A percentile compares a stretch with the other conserved stretches of the same genome.
Conservation (phyloP, 2,888 invertebrate genomes). For the Philhelius pedissequus region DNA sequence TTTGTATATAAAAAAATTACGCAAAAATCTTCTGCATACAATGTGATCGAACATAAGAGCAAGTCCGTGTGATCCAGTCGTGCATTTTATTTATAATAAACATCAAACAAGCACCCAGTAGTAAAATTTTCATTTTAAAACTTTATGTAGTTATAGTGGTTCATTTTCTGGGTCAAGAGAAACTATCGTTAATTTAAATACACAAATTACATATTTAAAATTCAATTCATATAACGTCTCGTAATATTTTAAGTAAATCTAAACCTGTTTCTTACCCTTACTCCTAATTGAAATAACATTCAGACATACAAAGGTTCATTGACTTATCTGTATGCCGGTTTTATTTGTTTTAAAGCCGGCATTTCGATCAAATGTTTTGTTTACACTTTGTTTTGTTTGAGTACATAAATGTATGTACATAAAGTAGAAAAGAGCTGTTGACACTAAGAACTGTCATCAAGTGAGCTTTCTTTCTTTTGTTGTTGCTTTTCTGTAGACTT, state of each 20-base stretch:
- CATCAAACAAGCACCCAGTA: no score
- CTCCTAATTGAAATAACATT: background rate
- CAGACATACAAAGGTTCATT: constrained; percentile 17
- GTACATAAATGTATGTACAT: no score
- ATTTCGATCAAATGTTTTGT: background rate
- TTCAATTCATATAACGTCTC: background rate
- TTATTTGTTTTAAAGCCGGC: background rate
- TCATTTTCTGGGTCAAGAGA: no score
- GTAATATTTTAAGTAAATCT: background rate
- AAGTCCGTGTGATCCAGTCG: no score
- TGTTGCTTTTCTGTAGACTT: background rate
- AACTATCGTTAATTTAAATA: background rate
- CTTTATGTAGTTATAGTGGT: no score
- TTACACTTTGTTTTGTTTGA: background rate
- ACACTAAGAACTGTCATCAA: background rate
- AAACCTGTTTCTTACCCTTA: background rate
- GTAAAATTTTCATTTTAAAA: no score
- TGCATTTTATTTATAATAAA: no score
- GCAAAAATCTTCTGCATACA: no score
- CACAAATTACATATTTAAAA: background rate
- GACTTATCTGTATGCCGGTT: constrained; percentile 31
- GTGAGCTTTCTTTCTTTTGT: background rate
- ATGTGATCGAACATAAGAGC: no score
- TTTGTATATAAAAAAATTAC: no score
- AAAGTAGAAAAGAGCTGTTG: background rate